Percentiles rank a stretch among this genome's conserved stretches.
phyloP scores from a whole-genome alignment of 2,888 invertebrate genomes.

The Heterodera filipjevi region DNA sequence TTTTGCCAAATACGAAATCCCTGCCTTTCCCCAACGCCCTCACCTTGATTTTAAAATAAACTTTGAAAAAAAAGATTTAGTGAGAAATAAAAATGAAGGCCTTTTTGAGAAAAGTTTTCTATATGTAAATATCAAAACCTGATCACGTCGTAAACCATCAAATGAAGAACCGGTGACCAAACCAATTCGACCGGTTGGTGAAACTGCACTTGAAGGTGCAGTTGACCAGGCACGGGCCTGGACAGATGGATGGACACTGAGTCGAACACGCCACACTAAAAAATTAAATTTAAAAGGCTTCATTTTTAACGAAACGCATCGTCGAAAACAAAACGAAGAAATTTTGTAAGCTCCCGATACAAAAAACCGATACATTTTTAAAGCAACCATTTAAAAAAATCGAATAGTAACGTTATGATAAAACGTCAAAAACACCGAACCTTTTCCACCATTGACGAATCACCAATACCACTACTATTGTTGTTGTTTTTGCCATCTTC shows the following conservation, averaged over 20 bases:
- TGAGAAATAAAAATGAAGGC: no score
- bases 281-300: neutral
- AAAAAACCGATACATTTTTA: no score
- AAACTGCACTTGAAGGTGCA: constrained; percentile 34
- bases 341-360: neutral
- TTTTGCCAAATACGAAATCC: no score
- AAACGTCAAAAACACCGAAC: neutral
- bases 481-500: neutral
- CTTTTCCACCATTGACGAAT: neutral
- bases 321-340: neutral
- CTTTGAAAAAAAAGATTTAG: no score
- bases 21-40: no score
- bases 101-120: no score
- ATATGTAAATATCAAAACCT: constrained; percentile 16
- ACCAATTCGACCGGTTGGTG: constrained; percentile 38
- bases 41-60: no score
- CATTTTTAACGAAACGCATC: no score
- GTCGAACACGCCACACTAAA: constrained; percentile 38
- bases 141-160: constrained; percentile 28
- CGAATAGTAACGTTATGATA: neutral
- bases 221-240: neutral
- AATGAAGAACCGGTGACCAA: constrained; percentile 46
- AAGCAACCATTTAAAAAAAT: no score
- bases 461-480: neutral
- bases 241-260: constrained; percentile 20